Percentiles rank a stretch among this genome's conserved stretches.
Evolutionary conservation across 2,888 invertebrate genomes (phyloP).

Genomic region (Kryphioiulus occultus): DNA sequence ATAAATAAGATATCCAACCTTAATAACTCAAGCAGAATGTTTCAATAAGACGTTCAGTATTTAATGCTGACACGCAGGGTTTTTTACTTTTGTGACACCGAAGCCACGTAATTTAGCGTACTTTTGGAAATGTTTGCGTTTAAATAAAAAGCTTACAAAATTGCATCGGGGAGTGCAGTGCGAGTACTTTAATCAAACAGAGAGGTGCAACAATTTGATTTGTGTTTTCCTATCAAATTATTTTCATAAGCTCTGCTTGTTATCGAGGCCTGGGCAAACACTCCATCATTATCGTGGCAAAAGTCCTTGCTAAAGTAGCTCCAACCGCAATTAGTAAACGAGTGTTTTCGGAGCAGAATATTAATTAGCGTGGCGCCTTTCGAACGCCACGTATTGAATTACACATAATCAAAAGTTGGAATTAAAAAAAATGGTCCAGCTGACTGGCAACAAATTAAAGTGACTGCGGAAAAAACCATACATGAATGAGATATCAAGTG

Average conservation of each 20-base stretch:
- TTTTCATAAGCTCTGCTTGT: not conserved
- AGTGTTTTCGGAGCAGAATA: not conserved
- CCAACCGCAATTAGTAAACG: constrained; percentile 35
- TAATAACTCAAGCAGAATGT: too few species aligned
- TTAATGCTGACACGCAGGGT: too few species aligned
- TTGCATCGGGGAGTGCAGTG: not conserved
- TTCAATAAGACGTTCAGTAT: too few species aligned
- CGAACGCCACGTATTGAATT: constrained; percentile 22
- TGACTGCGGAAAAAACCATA: not conserved
- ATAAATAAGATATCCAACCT: too few species aligned
- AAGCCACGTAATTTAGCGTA: not conserved
- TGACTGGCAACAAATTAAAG: constrained; percentile 20
- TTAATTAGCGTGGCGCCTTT: constrained; percentile 31
- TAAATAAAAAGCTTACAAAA: not conserved
- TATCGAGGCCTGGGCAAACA: constrained; percentile 33
- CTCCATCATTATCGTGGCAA: constrained; percentile 22
- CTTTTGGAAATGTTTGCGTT: not conserved
- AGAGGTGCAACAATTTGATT: constrained; percentile 25
- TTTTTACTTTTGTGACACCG: too few species aligned
- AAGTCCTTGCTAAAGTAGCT: constrained; percentile 12
- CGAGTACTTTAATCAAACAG: not conserved
- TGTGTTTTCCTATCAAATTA: constrained; percentile 31
- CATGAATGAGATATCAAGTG: not conserved
- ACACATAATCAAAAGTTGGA: constrained; percentile 12
- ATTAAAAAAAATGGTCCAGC: not conserved